Evolutionary conservation across 2,888 invertebrate species (phyloP).

Genomic region (Lobophora halterata): DNA sequence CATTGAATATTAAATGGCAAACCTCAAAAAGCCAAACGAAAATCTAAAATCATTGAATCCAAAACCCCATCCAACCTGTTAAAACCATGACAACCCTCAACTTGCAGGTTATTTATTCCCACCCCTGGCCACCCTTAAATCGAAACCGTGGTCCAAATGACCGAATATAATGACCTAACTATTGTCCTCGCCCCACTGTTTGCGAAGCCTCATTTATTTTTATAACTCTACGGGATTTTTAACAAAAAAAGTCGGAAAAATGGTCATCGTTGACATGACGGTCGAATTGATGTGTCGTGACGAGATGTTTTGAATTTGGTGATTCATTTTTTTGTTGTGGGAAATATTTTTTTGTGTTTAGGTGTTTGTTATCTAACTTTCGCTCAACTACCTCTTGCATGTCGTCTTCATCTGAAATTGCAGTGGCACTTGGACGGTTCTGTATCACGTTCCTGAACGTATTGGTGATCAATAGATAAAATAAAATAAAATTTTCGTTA

Average conservation of each 20-base stretch:
- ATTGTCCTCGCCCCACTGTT: constrained; percentile 74
- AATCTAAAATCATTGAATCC: no score
- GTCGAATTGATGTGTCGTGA: constrained; percentile 60
- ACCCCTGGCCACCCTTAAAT: constrained; percentile 45
- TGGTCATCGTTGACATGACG: constrained; percentile 52
- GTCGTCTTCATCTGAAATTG: no score
- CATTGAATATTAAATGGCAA: no score
- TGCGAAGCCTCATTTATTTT: constrained; percentile 74
- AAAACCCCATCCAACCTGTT: no score
- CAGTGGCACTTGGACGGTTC: no score
- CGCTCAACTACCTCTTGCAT: no score
- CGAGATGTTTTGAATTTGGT: constrained; percentile 36
- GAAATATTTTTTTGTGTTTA: constrained; percentile 3
- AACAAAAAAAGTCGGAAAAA: constrained; percentile 56
- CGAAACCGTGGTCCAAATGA: constrained; percentile 67
- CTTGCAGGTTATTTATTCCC: constrained; percentile 61
- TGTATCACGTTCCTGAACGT: no score
- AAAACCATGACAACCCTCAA: constrained; percentile 40
- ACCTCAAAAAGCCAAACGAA: no score
- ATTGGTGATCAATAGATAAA: no score
- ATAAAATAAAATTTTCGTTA: no score
- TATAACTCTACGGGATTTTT: constrained; percentile 68
- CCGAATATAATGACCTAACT: constrained; percentile 77
- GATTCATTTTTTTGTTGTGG: no score
- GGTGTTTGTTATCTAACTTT: constrained; percentile 1